A percentile compares a stretch with the other conserved stretches of the same genome.
phyloP scores from a whole-genome alignment of 2,888 invertebrate species.

The Neoitamus cyanurus region DNA sequence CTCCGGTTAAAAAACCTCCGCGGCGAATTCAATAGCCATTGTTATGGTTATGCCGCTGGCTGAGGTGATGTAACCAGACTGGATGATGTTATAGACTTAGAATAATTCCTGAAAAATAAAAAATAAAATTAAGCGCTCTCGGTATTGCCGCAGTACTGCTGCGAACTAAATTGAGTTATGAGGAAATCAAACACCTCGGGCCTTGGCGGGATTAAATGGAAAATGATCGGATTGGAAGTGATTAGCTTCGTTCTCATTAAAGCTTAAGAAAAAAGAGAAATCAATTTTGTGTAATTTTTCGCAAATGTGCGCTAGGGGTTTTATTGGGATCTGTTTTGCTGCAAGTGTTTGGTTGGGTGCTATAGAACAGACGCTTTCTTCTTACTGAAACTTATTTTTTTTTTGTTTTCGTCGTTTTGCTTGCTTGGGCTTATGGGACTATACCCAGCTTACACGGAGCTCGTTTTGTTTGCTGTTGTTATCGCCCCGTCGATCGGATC shows the following conservation, averaged over 20 bases:
- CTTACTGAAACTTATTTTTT: neutral
- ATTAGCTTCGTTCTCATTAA: neutral
- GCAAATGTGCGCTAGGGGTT: neutral
- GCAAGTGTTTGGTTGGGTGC: neutral
- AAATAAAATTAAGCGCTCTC: neutral
- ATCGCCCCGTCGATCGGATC: neutral
- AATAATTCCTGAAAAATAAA: neutral
- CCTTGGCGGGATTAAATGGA: neutral
- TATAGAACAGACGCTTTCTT: neutral
- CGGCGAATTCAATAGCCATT: neutral
- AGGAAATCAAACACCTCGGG: neutral
- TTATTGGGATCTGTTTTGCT: neutral
- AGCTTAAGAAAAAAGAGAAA: neutral
- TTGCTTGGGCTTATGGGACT: neutral
- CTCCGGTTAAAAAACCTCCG: neutral
- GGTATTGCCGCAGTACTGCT: neutral
- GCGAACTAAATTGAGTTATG: neutral
- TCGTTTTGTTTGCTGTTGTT: neutral
- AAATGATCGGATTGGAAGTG: neutral
- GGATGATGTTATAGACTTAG: neutral
- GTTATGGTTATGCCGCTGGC: neutral
- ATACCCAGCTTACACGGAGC: neutral
- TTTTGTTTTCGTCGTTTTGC: neutral
- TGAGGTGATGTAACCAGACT: neutral
- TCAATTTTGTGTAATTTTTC: neutral